A percentile compares a stretch with the other conserved stretches of the same genome.
Evolutionary conservation across 2,113 vertebrate genomes (phyloP).

Genomic region (Microcebus murinus): DNA sequence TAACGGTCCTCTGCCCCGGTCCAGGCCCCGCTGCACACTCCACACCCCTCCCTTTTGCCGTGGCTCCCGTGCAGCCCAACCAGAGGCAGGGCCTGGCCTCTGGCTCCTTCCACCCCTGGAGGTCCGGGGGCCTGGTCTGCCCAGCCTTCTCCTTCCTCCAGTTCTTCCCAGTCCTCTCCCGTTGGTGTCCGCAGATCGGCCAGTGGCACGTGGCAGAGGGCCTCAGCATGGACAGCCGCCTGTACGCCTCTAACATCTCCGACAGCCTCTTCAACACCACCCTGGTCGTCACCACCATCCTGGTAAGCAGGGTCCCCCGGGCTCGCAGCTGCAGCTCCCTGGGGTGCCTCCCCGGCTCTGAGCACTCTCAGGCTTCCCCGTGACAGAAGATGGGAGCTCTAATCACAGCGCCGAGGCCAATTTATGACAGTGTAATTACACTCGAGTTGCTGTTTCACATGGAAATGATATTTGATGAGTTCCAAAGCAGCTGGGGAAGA

Average conservation of each 20-base stretch:
- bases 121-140: not conserved
- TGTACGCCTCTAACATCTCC: constrained; percentile 93
- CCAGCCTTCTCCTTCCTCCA: not conserved
- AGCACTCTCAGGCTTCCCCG: constrained; percentile 14
- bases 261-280: constrained; percentile 98
- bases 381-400: constrained; percentile 52
- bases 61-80: accelerated
- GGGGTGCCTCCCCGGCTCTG: constrained; percentile 1
- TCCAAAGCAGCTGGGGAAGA: constrained; percentile 70
- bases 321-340: constrained; percentile 45
- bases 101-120: not conserved
- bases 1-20: not conserved
- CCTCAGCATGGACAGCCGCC: constrained; percentile 95
- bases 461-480: constrained; percentile 82
- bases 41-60: not conserved
- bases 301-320: constrained; percentile 90
- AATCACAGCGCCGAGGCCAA: constrained; percentile 67
- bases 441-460: constrained; percentile 70
- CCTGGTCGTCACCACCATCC: constrained; percentile 96
- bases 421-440: constrained; percentile 72
- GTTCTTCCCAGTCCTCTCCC: constrained; percentile 59
- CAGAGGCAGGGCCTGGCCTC: not conserved
- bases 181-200: constrained; percentile 92
- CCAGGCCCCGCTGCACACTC: not conserved
- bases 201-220: constrained; percentile 97